A percentile compares a stretch with the other conserved stretches of the same genome.
phyloP scores from a whole-genome alignment of 2,113 vertebrate genomes.

The Otolemur garnettii region DNA sequence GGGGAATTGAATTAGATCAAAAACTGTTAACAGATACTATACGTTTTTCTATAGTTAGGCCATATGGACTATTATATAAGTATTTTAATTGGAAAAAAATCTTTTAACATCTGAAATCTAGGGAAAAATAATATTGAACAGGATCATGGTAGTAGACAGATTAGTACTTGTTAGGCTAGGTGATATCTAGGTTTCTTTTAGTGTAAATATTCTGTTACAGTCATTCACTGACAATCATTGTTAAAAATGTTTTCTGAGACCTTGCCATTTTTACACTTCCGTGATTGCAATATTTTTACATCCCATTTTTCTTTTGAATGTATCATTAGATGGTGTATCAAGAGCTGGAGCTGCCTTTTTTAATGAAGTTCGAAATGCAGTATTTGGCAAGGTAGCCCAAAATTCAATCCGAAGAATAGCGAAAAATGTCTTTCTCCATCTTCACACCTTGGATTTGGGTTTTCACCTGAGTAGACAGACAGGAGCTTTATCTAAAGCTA shows the following conservation, averaged over 20 bases:
- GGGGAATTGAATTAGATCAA: conserved; percentile 45
- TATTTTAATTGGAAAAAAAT: conserved; percentile 64
- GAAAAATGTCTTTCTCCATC: conserved; percentile 97
- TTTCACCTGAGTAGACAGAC: conserved; percentile 99
- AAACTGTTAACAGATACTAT: conserved; percentile 7
- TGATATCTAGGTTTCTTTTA: conserved; percentile 60
- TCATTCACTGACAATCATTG: conserved; percentile 25
- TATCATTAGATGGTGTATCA: conserved; percentile 93
- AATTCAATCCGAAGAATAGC: conserved; percentile 98
- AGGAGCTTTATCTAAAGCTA: conserved; percentile 97
- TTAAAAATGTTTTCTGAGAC: conserved; percentile 39
- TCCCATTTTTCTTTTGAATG: conserved; percentile 52
- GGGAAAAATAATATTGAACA: conserved; percentile 46
- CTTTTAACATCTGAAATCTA: conserved; percentile 43
- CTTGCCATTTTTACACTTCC: conserved; percentile 44
- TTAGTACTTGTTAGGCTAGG: conserved; percentile 45
- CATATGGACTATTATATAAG: conserved; percentile 41
- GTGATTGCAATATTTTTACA: conserved; percentile 45
- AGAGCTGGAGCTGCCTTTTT: conserved; percentile 94
- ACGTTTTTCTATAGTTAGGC: conserved; percentile 60
- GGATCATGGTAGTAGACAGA: conserved; percentile 43
- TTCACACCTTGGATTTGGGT: conserved; percentile 96
- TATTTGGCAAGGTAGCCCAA: conserved; percentile 98
- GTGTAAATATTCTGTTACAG: conserved; percentile 48
- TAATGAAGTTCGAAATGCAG: conserved; percentile 97